These are phyloP conservation scores for Peromyscus eremicus DNA, from an alignment of 2,797 vertebrate genomes.

Conservation along the genomic window DNA sequence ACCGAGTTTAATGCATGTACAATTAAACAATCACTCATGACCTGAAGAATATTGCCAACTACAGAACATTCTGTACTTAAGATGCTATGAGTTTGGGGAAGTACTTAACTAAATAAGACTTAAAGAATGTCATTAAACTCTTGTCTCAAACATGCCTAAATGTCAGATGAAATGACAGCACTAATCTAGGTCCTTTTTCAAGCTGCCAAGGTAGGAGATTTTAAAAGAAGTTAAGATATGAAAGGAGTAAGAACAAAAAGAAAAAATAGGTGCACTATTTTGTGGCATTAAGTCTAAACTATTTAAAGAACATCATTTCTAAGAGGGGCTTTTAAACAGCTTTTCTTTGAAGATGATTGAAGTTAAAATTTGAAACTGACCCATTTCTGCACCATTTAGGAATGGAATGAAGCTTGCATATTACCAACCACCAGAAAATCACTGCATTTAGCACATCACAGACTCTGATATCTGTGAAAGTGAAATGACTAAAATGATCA, in stretches of 20 bases:
- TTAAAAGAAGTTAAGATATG: constrained; percentile 58
- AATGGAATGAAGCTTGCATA: not conserved
- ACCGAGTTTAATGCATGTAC: constrained; percentile 46
- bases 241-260: constrained; percentile 43
- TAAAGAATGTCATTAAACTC: constrained; percentile 67
- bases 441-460: not conserved
- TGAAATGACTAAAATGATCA: not conserved
- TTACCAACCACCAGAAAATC: not conserved
- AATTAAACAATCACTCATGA: constrained; percentile 64
- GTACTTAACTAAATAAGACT: constrained; percentile 56
- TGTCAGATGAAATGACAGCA: constrained; percentile 59
- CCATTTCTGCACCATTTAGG: not conserved
- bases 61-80: constrained; percentile 42
- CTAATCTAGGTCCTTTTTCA: constrained; percentile 41
- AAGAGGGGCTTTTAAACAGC: constrained; percentile 55
- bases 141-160: constrained; percentile 61
- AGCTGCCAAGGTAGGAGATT: constrained; percentile 25
- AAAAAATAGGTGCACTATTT: not conserved
- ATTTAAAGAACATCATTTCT: constrained; percentile 62
- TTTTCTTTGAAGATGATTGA: constrained; percentile 54
- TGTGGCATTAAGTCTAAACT: constrained; percentile 56
- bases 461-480: not conserved
- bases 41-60: constrained; percentile 54
- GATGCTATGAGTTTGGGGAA: constrained; percentile 19
- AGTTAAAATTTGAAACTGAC: constrained; percentile 70